Percentiles rank a stretch among this genome's conserved stretches.
phyloP scores from a whole-genome alignment of 1,140 invertebrate species.

The Trialeurodes vaporariorum region DNA sequence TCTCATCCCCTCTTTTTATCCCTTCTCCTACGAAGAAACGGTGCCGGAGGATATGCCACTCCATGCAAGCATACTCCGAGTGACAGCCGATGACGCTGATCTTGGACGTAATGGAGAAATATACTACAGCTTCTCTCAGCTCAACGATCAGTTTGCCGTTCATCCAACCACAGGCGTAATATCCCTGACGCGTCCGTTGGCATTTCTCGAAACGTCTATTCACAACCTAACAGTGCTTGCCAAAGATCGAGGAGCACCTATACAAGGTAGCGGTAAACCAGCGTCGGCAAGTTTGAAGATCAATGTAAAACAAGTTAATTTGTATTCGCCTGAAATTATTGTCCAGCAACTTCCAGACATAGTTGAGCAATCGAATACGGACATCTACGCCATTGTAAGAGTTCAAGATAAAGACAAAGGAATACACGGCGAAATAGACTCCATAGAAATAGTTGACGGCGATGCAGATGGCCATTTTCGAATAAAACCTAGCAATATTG shows the following conservation, averaged over 20 bases:
- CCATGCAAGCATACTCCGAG: conserved; percentile 60
- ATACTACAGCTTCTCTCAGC: conserved; percentile 86
- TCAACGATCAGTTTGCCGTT: conserved; percentile 74
- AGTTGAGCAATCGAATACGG: conserved; percentile 67
- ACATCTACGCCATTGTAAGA: conserved; percentile 80
- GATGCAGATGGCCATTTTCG: conserved; percentile 79
- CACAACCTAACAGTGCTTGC: conserved; percentile 70
- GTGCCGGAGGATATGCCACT: conserved; percentile 81
- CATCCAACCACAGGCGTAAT: conserved; percentile 85
- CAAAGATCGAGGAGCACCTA: conserved; percentile 62
- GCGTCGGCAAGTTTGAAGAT: conserved; percentile 64
- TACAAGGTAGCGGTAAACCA: conserved; percentile 44
- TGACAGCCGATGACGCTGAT: conserved; percentile 86
- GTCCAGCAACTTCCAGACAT: conserved; percentile 67
- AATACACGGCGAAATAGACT: conserved; percentile 66
- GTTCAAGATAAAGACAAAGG: conserved; percentile 72
- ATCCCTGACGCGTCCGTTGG: conserved; percentile 65
- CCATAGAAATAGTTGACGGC: conserved; percentile 75
- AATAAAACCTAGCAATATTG: conserved; percentile 43
- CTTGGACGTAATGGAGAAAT: conserved; percentile 88
- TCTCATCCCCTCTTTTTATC: conserved; percentile 81
- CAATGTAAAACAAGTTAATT: conserved; percentile 71
- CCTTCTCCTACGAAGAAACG: conserved; percentile 68
- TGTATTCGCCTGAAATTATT: conserved; percentile 70
- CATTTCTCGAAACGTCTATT: conserved; percentile 46